These are phyloP conservation scores for Varecia variegata DNA, from an alignment of 2,797 vertebrate genomes.

Conservation along the genomic window DNA sequence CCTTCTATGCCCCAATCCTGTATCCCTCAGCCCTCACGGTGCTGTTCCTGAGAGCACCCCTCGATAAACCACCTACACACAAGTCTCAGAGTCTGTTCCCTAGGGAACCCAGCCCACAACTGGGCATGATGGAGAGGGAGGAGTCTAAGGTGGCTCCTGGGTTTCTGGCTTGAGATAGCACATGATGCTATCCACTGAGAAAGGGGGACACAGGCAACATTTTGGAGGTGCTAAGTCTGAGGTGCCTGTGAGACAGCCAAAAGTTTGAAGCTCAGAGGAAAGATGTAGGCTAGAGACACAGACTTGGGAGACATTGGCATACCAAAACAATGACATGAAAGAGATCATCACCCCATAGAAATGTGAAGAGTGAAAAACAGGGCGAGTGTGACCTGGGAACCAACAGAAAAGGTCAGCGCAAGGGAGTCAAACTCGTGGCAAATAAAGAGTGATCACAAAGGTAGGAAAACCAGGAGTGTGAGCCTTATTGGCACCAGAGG, in stretches of 20 bases:
- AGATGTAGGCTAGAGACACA: neutral
- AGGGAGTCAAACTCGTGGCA: neutral
- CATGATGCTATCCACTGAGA: neutral
- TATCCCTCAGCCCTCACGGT: neutral
- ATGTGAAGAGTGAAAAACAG: neutral
- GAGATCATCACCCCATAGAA: neutral
- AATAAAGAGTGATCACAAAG: neutral
- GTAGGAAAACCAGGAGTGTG: neutral
- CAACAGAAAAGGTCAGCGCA: no score
- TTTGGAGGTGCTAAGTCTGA: neutral
- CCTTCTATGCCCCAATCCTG: neutral
- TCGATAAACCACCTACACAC: neutral
- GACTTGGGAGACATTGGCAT: neutral
- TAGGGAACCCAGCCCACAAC: neutral
- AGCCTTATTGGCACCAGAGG: neutral
- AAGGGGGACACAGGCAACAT: neutral
- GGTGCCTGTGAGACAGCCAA: neutral
- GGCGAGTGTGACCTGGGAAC: neutral
- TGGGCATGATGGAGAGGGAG: neutral
- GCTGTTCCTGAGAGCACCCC: neutral
- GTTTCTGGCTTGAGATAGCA: neutral
- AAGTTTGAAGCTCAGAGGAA: neutral
- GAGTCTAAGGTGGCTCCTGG: no score
- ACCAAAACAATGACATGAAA: neutral
- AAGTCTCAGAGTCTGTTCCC: neutral